Conservation (phyloP, 2,888 invertebrate genomes). For the Trichogramma dendrolimi region DNA sequence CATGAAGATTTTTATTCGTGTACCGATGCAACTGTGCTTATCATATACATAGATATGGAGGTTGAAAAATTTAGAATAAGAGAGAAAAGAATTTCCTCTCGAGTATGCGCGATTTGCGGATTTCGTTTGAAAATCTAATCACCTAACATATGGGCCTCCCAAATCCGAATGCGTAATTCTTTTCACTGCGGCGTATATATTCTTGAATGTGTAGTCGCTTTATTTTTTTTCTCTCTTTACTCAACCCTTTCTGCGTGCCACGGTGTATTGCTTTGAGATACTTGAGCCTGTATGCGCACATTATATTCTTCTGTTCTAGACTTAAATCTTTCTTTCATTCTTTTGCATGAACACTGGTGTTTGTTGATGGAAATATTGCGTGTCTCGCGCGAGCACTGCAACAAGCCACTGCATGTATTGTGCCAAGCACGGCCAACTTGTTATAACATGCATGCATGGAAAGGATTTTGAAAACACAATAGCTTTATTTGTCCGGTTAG, state of each 20-base stretch:
- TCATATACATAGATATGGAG: slow-evolving; percentile 10
- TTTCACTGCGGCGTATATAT: slow-evolving; percentile 6
- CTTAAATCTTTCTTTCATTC: slow-evolving; percentile 21
- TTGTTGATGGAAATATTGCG: slow-evolving; percentile 15
- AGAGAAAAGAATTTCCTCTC: slow-evolving; percentile 17
- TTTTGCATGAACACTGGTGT: slow-evolving; percentile 3
- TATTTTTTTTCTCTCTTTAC: slow-evolving; percentile 6
- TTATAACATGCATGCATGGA: too few species aligned
- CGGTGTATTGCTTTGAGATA: slow-evolving; percentile 8
- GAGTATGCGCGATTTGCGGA: slow-evolving; percentile 27
- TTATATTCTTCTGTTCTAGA: neutral
- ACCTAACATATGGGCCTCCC: neutral
- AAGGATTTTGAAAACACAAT: slow-evolving; percentile 10
- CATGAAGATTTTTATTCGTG: slow-evolving; percentile 31
- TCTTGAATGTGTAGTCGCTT: slow-evolving; percentile 7
- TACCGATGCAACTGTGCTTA: slow-evolving; percentile 35
- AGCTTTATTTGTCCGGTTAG: slow-evolving; percentile 7
- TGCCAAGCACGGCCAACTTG: too few species aligned
- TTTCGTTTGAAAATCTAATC: slow-evolving; percentile 29
- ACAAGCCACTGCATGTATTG: neutral
- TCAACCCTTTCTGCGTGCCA: neutral
- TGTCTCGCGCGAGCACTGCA: neutral
- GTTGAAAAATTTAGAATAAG: slow-evolving; percentile 5
- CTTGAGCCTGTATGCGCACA: slow-evolving; percentile 4
- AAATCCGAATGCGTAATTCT: too few species aligned